Evolutionary conservation across 2,113 vertebrate genomes (phyloP).

Genomic region (Zonotrichia leucophrys): DNA sequence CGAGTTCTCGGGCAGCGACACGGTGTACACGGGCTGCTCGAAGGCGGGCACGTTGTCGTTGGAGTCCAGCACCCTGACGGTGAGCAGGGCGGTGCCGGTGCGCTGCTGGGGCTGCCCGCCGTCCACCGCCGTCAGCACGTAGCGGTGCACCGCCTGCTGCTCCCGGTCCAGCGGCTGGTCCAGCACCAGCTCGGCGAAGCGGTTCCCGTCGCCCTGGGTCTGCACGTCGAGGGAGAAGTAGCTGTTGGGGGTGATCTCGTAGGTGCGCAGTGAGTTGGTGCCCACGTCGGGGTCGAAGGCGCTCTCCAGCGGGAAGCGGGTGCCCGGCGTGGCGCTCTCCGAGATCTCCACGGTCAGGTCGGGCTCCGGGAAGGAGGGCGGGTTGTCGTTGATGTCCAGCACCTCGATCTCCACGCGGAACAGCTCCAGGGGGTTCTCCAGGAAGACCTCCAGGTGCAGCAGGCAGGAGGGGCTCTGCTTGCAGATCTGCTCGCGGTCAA

Average conservation of each 20-base stretch:
- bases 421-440: constrained; percentile 95
- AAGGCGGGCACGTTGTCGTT: constrained; percentile 97
- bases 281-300: constrained; percentile 97
- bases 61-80: constrained; percentile 92
- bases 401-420: constrained; percentile 96
- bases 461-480: constrained; percentile 92
- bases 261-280: constrained; percentile 94
- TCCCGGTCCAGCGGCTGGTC: constrained; percentile 93
- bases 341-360: constrained; percentile 97
- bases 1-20: constrained; percentile 90
- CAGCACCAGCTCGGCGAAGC: constrained; percentile 94
- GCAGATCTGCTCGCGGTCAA: constrained; percentile 95
- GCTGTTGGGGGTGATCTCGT: constrained; percentile 94
- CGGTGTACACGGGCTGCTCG: constrained; percentile 92
- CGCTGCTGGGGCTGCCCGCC: constrained; percentile 88
- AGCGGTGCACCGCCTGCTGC: constrained; percentile 93
- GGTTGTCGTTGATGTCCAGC: constrained; percentile 97
- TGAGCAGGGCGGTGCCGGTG: constrained; percentile 94
- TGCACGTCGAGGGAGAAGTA: constrained; percentile 96
- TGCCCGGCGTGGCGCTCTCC: constrained; percentile 94
- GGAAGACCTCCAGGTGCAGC: constrained; percentile 94
- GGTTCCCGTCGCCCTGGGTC: constrained; percentile 92
- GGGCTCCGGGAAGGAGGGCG: constrained; percentile 91
- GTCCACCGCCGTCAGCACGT: constrained; percentile 96
- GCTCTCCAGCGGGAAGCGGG: constrained; percentile 95